A percentile compares a stretch with the other conserved stretches of the same genome.
phyloP scores from a whole-genome alignment of 1,140 invertebrate genomes.

The Temnothorax longispinosus region DNA sequence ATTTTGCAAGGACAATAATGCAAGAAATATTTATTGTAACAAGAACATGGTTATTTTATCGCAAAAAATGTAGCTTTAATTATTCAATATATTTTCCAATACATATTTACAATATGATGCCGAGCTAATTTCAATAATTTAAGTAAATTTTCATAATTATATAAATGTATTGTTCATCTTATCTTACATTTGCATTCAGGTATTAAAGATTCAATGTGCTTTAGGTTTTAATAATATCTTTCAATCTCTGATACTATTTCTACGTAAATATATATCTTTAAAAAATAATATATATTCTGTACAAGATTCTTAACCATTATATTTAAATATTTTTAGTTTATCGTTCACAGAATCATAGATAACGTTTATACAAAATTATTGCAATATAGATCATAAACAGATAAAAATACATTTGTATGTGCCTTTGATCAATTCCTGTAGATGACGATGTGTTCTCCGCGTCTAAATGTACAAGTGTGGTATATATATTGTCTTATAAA shows the following conservation, averaged over 20 bases:
- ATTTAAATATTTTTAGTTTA: conserved; percentile 11
- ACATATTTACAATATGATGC: not conserved
- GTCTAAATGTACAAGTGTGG: not conserved
- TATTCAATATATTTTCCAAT: conserved; percentile 4
- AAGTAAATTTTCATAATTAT: not conserved
- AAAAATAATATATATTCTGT: not conserved
- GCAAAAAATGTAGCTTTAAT: not conserved
- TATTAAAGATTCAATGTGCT: not conserved
- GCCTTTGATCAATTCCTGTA: not conserved
- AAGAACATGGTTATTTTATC: not conserved
- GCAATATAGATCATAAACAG: not conserved
- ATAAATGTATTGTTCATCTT: not conserved
- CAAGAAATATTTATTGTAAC: not conserved
- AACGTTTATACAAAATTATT: not conserved
- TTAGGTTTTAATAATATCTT: conserved; percentile 4
- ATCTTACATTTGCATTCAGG: not conserved
- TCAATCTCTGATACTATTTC: not conserved
- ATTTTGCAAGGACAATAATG: conserved; percentile 8
- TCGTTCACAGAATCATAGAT: not conserved
- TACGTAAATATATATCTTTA: conserved; percentile 2
- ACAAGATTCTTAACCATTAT: not conserved
- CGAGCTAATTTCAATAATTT: not conserved
- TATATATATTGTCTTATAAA: not conserved
- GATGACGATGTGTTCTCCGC: not conserved
- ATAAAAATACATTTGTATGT: conserved; percentile 14